Base-by-base conservation (phyloP, 2,113 vertebrate species). In the Glareola pratincola region DNA sequence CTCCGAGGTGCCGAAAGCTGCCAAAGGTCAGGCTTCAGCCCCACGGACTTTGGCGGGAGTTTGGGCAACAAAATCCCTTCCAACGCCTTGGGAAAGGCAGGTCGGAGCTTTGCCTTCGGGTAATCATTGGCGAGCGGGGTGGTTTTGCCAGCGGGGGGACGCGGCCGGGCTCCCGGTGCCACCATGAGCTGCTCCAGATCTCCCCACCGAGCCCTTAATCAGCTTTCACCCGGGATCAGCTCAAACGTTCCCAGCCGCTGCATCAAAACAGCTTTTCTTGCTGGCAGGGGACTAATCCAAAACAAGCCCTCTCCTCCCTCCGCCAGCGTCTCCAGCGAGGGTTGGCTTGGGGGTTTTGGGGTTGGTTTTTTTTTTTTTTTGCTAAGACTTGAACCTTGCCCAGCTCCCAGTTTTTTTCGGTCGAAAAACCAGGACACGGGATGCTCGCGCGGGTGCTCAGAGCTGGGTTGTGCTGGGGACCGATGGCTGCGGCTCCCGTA, bases 191-290 rank as follows among this genome's bases (percentile, higher is more conserved):
- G 74, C 92, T 91, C 78, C 96, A 90, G 79, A 93, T 91, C 97
- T 84, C 59, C 68, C 88, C 54, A 2, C 51, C 22, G 21, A 97
- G 94, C 96, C 85, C 74, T 96, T 96, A 96, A 96, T 91, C 96
- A 94, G 96, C 95, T 97, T 96, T 87, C 94, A 91, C 74, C 79
- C 80, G 80, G 30, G 85, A 97, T 97, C 94, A 97, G 95, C 73
- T 37, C 94, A 90, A 95, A 89, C 72, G 69, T 96, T 97, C 96
- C 92, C 91, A 91, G 96, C 84, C 90, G 87, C 85, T 84, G 89
- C 36, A 84, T 88, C 82, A 92, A 96, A 96, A 96, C 93, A 97
- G 94, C 87, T 95, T 92, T 88, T 90, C 77, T 83, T 45, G 32
- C 94, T 84, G 9, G 63, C 9, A 41, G 64, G 75, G 48, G 78